Evolutionary conservation across 2,797 vertebrate genomes (phyloP).

Genomic region (Triplophysa yarkandensis): DNA sequence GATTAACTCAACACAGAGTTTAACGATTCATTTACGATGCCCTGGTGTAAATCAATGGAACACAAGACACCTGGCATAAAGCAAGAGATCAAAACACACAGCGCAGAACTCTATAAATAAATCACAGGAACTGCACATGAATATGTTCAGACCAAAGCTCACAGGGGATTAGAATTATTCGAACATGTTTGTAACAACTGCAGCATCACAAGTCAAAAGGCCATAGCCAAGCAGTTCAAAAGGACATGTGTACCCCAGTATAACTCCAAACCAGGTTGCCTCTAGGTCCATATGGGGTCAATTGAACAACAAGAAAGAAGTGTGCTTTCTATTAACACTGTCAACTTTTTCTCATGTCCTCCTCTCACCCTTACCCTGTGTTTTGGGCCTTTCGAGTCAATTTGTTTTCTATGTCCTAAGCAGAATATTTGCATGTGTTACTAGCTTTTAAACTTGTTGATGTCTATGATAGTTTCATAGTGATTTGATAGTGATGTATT

Average conservation of each 20-base stretch:
- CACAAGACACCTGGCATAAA: slow-evolving; percentile 9
- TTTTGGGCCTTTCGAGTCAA: not conserved
- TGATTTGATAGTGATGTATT: not conserved
- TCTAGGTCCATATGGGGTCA: slow-evolving; percentile 34
- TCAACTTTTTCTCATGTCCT: slow-evolving; percentile 38
- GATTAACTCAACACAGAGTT: not conserved
- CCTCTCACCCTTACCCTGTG: slow-evolving; percentile 19
- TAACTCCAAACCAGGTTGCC: slow-evolving; percentile 19
- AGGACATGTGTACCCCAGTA: slow-evolving; percentile 28
- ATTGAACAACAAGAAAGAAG: slow-evolving; percentile 35
- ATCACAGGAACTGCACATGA: slow-evolving; percentile 12
- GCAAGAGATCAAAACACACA: not conserved
- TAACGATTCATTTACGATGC: slow-evolving; percentile 14
- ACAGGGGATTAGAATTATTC: not conserved
- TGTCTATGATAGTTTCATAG: not conserved
- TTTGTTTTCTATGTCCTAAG: slow-evolving; percentile 8
- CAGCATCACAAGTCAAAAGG: slow-evolving; percentile 15
- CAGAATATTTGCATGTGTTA: slow-evolving; percentile 1
- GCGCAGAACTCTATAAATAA: slow-evolving; percentile 1
- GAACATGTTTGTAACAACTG: slow-evolving; percentile 9
- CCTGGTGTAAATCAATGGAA: slow-evolving; percentile 15
- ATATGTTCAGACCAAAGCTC: slow-evolving; percentile 13
- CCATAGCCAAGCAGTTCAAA: slow-evolving; percentile 7
- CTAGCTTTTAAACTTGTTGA: not conserved
- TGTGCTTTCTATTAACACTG: slow-evolving; percentile 38